Evolutionary conservation across 2,113 vertebrate species (phyloP), one percentile per base, ranked within the genome.

Genomic region (Orcinus orca): DNA sequence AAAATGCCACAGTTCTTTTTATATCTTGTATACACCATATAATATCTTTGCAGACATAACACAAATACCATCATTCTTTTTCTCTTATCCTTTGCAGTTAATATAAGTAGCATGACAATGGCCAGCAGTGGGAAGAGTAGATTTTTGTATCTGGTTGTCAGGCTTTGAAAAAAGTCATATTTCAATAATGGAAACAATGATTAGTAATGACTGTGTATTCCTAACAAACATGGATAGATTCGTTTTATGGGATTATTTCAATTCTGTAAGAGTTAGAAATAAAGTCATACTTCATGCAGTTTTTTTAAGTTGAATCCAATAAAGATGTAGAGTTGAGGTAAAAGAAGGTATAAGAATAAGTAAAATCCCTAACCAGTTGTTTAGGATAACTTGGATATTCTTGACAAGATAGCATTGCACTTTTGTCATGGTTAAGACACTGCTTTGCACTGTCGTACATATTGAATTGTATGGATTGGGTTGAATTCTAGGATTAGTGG

Each of bases 231-330:
- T 8, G 50, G 11, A 63, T 89, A 31, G 14, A 36, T 79, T 74
- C 68, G 6, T 44, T 90, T 90, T 87, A 58, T 92, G 25, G 50
- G 18, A 74, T 90, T 82, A 67, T 82, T 92, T 91, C 9, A 55
- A 20, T 38, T 87, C 26, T 80, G 1, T 90, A 73, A 68, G 29
- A 67, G 4, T 65, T 80, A 74, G 7, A 80, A 90, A 44, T 90
- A 53, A 92, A 92, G 82, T 63, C 4, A 14, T 86, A 33, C 3
- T 70, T 93, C 5, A 50, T 83, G 13, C 0, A 93, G 6, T 80
- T 95, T 29, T 90, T 63, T 90, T 86, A 96, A 74, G 47, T 86
- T 83, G 73, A 38, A 84, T 82, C 7, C 15, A 68, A 68, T 85
- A 76, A 96, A 91, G 9, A 50, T 77, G 6, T 36, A 92, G 79